Evolutionary conservation across 2,797 vertebrate genomes (phyloP), one percentile per base, ranked within the genome.

Genomic region (Anguilla pacifica): DNA sequence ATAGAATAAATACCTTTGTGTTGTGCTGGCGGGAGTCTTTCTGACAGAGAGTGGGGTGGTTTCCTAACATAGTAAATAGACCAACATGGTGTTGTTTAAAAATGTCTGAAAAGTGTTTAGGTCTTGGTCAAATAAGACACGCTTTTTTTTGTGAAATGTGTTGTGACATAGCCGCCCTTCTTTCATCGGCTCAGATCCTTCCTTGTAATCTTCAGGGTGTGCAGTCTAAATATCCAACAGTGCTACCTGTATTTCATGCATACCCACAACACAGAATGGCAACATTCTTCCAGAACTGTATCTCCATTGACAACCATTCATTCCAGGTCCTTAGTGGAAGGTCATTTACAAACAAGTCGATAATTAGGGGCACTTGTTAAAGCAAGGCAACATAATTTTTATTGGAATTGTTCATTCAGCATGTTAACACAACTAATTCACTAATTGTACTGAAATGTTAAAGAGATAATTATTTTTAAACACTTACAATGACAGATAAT

Each of bases 1-100:
- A 55, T 57, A 55, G n/a, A 84, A 85, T 88, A 88, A 86, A 79
- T 83, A 82, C 87, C 85, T 90, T 87, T 57, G 72, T 90, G 85
- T 77, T 90, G 67, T 13, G 87, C 85, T 89, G 88, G 87, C 85
- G 87, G 25, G 59, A 79, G 77, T 49, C 19, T 82, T 51, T 87
- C 49, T 86, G 39, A 53, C 25, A 46, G 6, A 22, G n/a, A 13
- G 4, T 28, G 15, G 49, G n/a, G 11, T 9, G 25, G 31, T 10
- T 83, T 3, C 61, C n/a, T 57, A 13, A 64, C 17, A 28, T 85
- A 88, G 83, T 11, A 81, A 86, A 77, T 9, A 53, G 64, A 61
- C 67, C 22, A 46, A 77, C 53, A 61, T 25, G 31, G 74, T 85
- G 59, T 59, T 67, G 46, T 79, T 74, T 35, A 74, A 74, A 87